Evolutionary conservation across 1,140 invertebrate species (phyloP), one percentile per base, ranked within the genome.

Genomic region (Heliconius congener): DNA sequence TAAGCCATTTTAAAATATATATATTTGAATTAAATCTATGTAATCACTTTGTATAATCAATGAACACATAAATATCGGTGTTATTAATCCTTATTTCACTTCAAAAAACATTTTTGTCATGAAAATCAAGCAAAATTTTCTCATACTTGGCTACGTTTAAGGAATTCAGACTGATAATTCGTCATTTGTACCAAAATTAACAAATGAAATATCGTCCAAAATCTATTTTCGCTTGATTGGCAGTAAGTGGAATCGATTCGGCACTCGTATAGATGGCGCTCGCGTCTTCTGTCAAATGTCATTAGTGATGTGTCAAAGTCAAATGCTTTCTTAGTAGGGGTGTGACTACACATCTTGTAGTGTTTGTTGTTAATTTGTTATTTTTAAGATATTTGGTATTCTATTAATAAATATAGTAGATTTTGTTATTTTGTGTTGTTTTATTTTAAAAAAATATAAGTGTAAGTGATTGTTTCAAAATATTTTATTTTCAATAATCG

Each of bases 291-390:
- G 86, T 87, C 88, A 82, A 84, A 78, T 84, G 84, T 92, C 90
- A 91, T 91, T 92, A 91, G 88, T 86, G 84, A 84, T 82, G 81
- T 90, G 91, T 92, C 91, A 90, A 88, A 90, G 87, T 90, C 87
- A 88, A 87, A 83, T 72, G 81, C 82, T 78, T 84, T 81, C 71
- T 76, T 70, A n/a, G 23, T 76, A 82, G 78, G 78, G 81, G 37
- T 81, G 80, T 16, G 55, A 39, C 37, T 71, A 8, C 50, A 52
- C 50, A 19, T 18, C 16, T 19, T 19, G 50, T 52, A 6, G 4
- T 27, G 19, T 71, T 37, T 39, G 19, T 57, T 72, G 30, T 39
- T 72, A 72, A 23, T 57, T 42, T 6, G n/a, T 72, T 72, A 37
- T 42, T 37, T 11, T 37, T n/a, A 71, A 71, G 3, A 66, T 27